These are phyloP conservation scores for Sphenopsis melanotis DNA, from an alignment of 2,797 vertebrate species.

Conservation along the genomic window DNA sequence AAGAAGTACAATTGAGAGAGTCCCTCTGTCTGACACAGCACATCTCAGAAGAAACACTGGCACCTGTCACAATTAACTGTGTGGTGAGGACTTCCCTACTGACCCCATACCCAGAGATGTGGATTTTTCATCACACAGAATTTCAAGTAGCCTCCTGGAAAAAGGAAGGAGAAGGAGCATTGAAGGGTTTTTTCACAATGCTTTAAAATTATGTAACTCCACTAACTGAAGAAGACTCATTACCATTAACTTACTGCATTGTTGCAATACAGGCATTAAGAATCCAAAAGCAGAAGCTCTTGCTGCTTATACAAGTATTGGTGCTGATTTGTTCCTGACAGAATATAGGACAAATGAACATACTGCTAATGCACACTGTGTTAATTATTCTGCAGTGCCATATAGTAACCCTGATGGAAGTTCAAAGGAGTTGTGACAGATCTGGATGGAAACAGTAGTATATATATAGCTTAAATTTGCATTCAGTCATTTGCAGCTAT, in stretches of 20 bases:
- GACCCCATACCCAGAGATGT: background rate
- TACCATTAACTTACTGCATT: background rate
- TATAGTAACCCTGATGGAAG: background rate
- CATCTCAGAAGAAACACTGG: background rate
- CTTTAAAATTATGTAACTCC: background rate
- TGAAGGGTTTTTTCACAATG: background rate
- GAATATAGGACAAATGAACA: slow-evolving; percentile 31
- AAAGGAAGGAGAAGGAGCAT: background rate
- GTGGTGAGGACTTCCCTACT: background rate
- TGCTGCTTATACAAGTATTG: background rate
- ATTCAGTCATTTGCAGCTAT: background rate
- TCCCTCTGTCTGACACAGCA: background rate
- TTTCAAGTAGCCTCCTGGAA: background rate
- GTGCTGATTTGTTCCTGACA: background rate
- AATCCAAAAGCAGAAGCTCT: background rate
- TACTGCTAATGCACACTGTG: slow-evolving; percentile 25
- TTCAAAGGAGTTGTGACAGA: background rate
- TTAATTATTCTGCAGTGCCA: slow-evolving; percentile 1
- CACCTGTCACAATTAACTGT: background rate
- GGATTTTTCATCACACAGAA: background rate
- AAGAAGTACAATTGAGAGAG: background rate
- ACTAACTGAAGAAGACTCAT: background rate
- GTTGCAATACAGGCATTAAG: background rate
- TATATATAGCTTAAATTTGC: background rate
- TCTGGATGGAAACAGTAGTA: background rate